Evolutionary conservation across 2,888 invertebrate genomes (phyloP), one percentile per base, ranked within the genome.

Genomic region (Ormyrus pomaceus): DNA sequence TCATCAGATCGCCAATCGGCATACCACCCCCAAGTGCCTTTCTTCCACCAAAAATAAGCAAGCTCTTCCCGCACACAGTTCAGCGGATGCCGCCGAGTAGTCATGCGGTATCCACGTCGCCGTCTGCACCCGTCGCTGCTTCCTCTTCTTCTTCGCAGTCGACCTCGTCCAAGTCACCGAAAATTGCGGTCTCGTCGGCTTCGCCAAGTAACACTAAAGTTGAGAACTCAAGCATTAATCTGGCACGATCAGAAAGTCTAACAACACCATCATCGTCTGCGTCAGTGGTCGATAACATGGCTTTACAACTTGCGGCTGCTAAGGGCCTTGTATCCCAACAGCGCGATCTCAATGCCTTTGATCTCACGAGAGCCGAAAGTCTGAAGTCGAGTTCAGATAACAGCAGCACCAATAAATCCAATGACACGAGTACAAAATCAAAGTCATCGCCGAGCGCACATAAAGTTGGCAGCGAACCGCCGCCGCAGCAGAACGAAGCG

Each of bases 11-110:
- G 5, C 88, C 89, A 6, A 87, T 89, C 64, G 88, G 88, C 66
- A 87, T 90, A 59, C 87, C 88, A 46, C 83, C 88, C 77, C 86
- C 88, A 77, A 89, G 90, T 88, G 90, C 91, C 88, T 91, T 89
- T 83, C 83, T 90, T 66, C 91, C 91, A 19, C 89, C 90, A 0
- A 87, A 90, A n/a, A 88, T 89, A 65, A 89, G 87, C 72, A 90
- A 90, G 65, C 82, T 89, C 10, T 89, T 89, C 75, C 87, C 89
- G 0, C 89, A 89, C 2, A 84, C 89, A 13, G 87, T 90, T 0
- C 90, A 91, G 77, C 87, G 90, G 83, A 89, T 90, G 82, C 89
- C 89, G 2, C 88, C 90, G 0, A 89, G 86, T 72, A 87, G 86
- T 11, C 87, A 82, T 58, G 34, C 34, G 34, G 34, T 34, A 34